Evolutionary conservation across 2,797 vertebrate genomes (phyloP).

Genomic region (Urophycis tenuis): DNA sequence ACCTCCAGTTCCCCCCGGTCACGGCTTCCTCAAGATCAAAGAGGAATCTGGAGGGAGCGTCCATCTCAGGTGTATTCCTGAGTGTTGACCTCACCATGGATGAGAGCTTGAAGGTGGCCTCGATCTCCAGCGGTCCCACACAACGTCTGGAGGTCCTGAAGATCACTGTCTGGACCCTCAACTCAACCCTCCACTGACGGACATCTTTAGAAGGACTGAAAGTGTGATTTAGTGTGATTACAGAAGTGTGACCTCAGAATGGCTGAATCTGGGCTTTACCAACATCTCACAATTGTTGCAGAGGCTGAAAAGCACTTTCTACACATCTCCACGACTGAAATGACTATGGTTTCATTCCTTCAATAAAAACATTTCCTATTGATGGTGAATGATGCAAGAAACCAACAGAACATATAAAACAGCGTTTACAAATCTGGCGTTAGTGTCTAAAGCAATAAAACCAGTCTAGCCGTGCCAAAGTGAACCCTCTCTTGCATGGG

Average conservation of each 20-base stretch:
- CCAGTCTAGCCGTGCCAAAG: background rate
- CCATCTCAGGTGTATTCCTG: background rate
- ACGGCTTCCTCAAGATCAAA: no score
- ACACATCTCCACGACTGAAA: background rate
- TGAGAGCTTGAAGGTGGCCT: background rate
- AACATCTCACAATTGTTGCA: background rate
- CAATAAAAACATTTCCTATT: background rate
- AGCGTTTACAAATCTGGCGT: background rate
- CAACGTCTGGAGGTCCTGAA: background rate
- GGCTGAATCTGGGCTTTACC: background rate
- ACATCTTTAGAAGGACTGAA: background rate
- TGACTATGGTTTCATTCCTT: background rate
- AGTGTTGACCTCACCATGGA: background rate
- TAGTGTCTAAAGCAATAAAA: background rate
- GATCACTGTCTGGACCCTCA: background rate
- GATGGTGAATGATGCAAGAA: background rate
- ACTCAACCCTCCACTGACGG: no score
- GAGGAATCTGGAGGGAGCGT: no score
- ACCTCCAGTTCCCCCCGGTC: no score
- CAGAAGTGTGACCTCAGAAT: background rate
- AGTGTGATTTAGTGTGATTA: constrained; percentile 7
- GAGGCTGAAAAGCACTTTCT: background rate
- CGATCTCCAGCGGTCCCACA: background rate
- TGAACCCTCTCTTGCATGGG: background rate
- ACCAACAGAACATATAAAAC: background rate